Conservation (phyloP, 2,797 vertebrate genomes). For the Darevskia mixta region DNA sequence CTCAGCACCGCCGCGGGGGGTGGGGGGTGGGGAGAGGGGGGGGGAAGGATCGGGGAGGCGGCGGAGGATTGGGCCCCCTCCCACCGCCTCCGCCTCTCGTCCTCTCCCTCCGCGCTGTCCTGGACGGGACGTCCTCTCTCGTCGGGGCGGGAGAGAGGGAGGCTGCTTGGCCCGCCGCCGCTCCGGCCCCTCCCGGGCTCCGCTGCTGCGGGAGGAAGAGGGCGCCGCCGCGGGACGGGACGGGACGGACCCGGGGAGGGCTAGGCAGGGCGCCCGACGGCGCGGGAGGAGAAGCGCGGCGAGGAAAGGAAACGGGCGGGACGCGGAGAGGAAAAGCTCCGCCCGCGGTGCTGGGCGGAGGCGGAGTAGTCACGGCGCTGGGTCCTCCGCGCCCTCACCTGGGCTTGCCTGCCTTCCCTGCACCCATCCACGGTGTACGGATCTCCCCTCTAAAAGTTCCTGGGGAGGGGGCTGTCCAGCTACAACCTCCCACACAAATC, state of each 20-base stretch:
- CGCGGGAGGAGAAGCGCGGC: background rate
- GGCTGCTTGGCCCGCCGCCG: background rate
- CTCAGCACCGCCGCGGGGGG: slow-evolving; percentile 14
- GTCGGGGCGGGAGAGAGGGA: background rate
- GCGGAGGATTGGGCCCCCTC: slow-evolving; percentile 37
- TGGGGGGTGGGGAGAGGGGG: slow-evolving; percentile 26
- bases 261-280: background rate
- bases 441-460: too few species aligned
- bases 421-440: too few species aligned
- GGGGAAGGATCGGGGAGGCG: slow-evolving; percentile 38
- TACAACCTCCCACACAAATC: background rate
- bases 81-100: slow-evolving; percentile 36
- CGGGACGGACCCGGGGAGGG: background rate
- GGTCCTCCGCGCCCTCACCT: background rate
- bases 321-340: background rate
- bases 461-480: background rate
- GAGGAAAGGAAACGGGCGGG: background rate
- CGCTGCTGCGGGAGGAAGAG: background rate
- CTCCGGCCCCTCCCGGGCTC: slow-evolving; percentile 46
- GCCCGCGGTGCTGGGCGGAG: background rate
- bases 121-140: background rate
- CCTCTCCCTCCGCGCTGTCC: slow-evolving; percentile 32
- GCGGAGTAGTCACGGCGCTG: background rate
- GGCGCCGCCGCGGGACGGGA: too few species aligned
- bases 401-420: background rate